phyloP scores from a whole-genome alignment of 2,797 vertebrate species.

The Xerus rutilus region DNA sequence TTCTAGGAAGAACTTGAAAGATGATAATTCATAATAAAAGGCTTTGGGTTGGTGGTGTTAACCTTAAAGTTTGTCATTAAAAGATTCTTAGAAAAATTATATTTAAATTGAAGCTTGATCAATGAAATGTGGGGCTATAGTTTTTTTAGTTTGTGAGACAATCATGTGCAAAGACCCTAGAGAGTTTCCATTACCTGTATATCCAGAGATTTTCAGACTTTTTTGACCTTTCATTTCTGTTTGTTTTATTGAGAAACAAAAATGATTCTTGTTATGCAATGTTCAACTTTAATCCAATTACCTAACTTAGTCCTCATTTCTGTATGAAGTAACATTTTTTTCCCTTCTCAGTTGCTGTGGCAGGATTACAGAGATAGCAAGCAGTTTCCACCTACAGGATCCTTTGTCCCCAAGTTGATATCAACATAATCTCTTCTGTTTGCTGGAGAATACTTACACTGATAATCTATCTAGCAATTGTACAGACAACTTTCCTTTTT shows the following conservation, averaged over 20 bases:
- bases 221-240: background rate
- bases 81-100: background rate
- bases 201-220: background rate
- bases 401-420: fast-evolving
- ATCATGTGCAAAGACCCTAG: fast-evolving
- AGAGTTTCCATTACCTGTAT: background rate
- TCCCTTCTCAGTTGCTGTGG: background rate
- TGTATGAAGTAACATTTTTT: background rate
- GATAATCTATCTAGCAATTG: fast-evolving
- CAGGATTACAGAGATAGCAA: background rate
- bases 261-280: background rate
- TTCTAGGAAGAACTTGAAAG: background rate
- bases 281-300: background rate
- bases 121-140: background rate
- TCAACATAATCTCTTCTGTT: fast-evolving
- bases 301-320: background rate
- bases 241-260: background rate
- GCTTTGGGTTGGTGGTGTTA: background rate
- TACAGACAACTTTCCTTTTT: background rate
- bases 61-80: background rate
- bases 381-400: fast-evolving
- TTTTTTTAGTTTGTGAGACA: background rate
- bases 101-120: background rate
- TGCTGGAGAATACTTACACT: fast-evolving
- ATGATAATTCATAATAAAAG: background rate